phyloP scores from a whole-genome alignment of 2,888 invertebrate genomes.

The Stenotaenia linearis region DNA sequence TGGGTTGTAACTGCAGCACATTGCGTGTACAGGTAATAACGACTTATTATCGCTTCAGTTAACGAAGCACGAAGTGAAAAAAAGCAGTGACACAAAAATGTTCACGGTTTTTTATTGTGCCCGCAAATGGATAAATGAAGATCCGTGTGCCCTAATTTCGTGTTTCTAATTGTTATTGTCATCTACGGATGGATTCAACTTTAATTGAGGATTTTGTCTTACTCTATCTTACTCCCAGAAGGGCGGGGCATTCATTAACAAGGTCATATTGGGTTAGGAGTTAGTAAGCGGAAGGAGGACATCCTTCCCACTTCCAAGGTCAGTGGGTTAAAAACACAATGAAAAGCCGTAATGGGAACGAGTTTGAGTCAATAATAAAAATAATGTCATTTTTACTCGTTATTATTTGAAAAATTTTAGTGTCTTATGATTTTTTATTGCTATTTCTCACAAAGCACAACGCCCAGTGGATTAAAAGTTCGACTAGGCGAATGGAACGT shows the following conservation, averaged over 20 bases:
- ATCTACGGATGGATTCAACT: neutral
- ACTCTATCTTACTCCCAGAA: neutral
- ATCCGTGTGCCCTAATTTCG: neutral
- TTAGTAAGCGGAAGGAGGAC: slow-evolving; percentile 11
- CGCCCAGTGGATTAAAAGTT: slow-evolving; percentile 57
- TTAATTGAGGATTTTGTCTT: neutral
- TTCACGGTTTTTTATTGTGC: neutral
- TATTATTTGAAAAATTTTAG: too few species aligned
- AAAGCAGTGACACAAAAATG: neutral
- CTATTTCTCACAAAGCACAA: slow-evolving; percentile 29
- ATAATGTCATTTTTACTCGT: too few species aligned
- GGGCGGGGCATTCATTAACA: neutral
- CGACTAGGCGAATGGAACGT: slow-evolving; percentile 91
- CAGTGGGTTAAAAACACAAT: slow-evolving; percentile 7
- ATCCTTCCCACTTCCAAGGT: neutral
- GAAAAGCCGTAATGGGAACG: neutral
- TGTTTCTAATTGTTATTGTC: neutral
- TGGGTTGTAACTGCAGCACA: slow-evolving; percentile 92
- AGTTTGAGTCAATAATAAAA: too few species aligned
- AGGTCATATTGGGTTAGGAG: neutral
- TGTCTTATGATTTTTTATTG: neutral
- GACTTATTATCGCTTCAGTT: neutral
- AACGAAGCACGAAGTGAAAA: neutral
- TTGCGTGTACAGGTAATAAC: slow-evolving; percentile 43
- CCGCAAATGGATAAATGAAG: neutral